A percentile compares a stretch with the other conserved stretches of the same genome.
Evolutionary conservation across 2,888 invertebrate species (phyloP).

Genomic region (Apantesis nais): DNA sequence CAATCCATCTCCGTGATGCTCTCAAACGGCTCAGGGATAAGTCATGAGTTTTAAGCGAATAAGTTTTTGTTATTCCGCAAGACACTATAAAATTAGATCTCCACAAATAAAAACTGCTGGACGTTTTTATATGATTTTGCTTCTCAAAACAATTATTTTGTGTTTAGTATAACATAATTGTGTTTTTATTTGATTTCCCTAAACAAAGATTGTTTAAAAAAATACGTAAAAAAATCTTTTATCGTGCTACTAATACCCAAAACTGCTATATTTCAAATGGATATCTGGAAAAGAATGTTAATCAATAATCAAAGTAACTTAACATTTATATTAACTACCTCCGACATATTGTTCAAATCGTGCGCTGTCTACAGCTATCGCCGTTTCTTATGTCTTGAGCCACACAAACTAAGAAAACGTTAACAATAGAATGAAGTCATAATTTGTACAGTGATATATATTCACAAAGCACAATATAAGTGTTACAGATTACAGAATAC

Average conservation of each 20-base stretch:
- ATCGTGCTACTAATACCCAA: neutral
- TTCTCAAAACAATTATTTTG: neutral
- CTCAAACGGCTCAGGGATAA: conserved; percentile 48
- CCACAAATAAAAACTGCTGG: neutral
- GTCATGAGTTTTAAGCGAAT: conserved; percentile 29
- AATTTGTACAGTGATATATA: conserved; percentile 80
- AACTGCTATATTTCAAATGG: neutral
- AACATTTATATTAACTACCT: neutral
- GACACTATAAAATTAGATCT: neutral
- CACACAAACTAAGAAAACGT: conserved; percentile 56
- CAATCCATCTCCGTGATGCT: conserved; percentile 80
- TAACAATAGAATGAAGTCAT: conserved; percentile 74
- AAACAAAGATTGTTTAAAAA: neutral
- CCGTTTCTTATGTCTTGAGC: conserved; percentile 45
- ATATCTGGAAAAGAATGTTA: neutral
- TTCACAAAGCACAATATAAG: conserved; percentile 75
- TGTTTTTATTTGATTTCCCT: neutral
- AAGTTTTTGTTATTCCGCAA: neutral
- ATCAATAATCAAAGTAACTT: neutral
- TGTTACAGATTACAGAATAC: conserved; percentile 72
- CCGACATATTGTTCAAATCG: neutral
- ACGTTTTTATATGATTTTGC: neutral
- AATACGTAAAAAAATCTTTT: neutral
- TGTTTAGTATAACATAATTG: neutral
- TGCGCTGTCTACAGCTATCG: conserved; percentile 8